Conservation (phyloP, 2,797 vertebrate species). For the Lateolabrax maculatus region DNA sequence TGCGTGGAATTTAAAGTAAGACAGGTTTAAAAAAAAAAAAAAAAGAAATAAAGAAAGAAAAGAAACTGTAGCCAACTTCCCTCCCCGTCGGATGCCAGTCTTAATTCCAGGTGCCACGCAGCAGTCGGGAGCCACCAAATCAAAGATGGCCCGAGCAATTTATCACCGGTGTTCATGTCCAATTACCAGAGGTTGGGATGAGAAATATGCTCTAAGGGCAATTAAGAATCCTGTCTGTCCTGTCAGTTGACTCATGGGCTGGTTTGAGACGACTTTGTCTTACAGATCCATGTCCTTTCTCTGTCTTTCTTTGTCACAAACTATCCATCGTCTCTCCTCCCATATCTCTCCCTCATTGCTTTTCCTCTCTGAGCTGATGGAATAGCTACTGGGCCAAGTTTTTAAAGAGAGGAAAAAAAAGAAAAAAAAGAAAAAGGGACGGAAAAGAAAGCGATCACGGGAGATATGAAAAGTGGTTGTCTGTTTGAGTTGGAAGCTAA, state of each 20-base stretch:
- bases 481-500: constrained; percentile 60
- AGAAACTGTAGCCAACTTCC: not conserved
- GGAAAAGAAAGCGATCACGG: constrained; percentile 23
- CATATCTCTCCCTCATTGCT: constrained; percentile 43
- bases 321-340: constrained; percentile 57
- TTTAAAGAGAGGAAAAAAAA: not conserved
- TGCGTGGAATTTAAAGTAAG: constrained; percentile 4
- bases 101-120: constrained; percentile 62
- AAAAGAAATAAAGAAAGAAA: too few species aligned
- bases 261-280: constrained; percentile 64
- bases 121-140: constrained; percentile 66
- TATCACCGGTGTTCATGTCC: constrained; percentile 75
- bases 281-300: constrained; percentile 62
- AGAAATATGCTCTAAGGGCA: constrained; percentile 73
- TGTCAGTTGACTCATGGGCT: constrained; percentile 67
- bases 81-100: constrained; percentile 41
- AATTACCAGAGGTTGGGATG: constrained; percentile 74
- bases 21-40: not conserved
- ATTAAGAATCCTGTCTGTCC: constrained; percentile 70
- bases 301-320: constrained; percentile 68
- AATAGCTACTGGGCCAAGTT: constrained; percentile 18
- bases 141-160: constrained; percentile 72
- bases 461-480: constrained; percentile 56
- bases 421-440: not conserved
- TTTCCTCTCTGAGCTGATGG: constrained; percentile 40